phyloP scores from a whole-genome alignment of 2,797 vertebrate species.

The Tympanoctomys barrerae region DNA sequence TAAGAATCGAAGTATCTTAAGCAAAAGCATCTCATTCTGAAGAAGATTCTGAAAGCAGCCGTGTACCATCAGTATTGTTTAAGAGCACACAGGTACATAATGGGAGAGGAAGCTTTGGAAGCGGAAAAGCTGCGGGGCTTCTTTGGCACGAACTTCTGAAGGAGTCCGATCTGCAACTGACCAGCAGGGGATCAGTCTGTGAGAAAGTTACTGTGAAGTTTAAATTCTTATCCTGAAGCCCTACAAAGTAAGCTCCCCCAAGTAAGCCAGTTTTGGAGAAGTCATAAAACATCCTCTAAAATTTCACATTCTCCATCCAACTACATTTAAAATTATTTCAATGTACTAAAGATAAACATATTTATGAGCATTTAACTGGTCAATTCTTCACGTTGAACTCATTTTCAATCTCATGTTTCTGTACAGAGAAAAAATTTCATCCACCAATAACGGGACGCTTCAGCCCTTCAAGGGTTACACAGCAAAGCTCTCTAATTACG shows the following conservation, averaged over 20 bases:
- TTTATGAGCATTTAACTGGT: neutral
- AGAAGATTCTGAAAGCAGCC: neutral
- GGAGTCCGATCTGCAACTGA: neutral
- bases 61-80: neutral
- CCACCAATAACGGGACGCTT: neutral
- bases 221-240: neutral
- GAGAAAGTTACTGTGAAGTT: neutral
- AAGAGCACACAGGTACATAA: neutral
- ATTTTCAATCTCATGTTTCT: neutral
- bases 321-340: neutral
- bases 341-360: neutral
- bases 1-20: neutral
- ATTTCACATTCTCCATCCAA: neutral
- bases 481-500: constrained; percentile 52
- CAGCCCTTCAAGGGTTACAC: constrained; percentile 41
- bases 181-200: neutral
- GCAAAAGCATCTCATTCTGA: neutral
- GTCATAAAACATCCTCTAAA: neutral
- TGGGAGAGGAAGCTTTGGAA: neutral
- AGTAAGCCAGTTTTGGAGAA: neutral
- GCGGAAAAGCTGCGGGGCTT: neutral
- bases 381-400: neutral
- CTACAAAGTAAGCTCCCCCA: neutral
- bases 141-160: neutral
- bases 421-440: neutral